Evolutionary conservation across 2,888 invertebrate genomes (phyloP), one percentile per base, ranked within the genome.

Genomic region (Archips xylosteana): DNA sequence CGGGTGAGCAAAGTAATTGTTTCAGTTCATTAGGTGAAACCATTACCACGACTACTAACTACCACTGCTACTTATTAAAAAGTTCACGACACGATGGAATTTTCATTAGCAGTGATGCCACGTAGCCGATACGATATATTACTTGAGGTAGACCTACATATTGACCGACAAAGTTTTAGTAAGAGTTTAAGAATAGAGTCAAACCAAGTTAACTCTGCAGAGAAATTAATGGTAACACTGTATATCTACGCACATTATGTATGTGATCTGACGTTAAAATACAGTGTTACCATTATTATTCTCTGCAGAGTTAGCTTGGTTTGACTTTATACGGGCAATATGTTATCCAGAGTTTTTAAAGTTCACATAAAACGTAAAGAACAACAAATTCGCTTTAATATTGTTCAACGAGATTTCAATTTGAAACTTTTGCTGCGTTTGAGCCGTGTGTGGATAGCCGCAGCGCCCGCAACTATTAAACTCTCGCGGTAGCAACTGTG

Each of bases 391-490:
- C 45, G 23, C 62, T 62, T 62, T 62, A 70, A 70, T 45, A 54
- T 62, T 5, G 36, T 45, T 60, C 34, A 60, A 32, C 5, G 54
- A 68, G 60, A 15, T 68, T 61, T 68, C 68, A 47, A 36, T 45
- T n/a, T 60, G 47, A 36, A 68, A 65, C 65, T 51, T 36, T 65
- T 51, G 49, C 64, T 10, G 59, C 47, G 13, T 60, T 60, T n/a
- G 13, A 39, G 49, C 64, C 54, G 36, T 59, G 70, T 59, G 57
- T 70, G 69, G 68, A 60, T 49, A 39, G 51, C 60, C 59, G 34
- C 61, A 69, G 9, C 49, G 54, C 54, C 54, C 54, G 15, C 8
- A 54, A 62, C 39, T 69, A 69, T 61, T 51, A 62, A 69, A 69
- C 61, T 61, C 23, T 60, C 60, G 69, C 32, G 49, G 60, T 49